Conservation (phyloP, 2,888 invertebrate species). For the Eurytoma californica region DNA sequence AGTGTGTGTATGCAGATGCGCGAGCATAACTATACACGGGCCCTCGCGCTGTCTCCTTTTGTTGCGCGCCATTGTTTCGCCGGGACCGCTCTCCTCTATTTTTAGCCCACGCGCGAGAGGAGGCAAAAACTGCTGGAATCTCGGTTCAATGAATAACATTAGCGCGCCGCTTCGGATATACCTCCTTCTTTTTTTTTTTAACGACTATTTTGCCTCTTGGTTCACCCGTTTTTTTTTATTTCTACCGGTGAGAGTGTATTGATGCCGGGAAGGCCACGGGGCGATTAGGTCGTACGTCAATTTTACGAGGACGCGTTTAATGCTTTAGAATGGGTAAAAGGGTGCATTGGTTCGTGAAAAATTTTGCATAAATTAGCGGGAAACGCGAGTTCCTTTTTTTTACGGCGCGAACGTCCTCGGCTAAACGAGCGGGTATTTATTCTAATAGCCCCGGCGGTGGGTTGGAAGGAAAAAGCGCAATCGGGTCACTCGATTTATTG, state of each 20-base stretch:
- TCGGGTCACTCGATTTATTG: background rate
- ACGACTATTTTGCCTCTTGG: too few species aligned
- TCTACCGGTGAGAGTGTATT: background rate
- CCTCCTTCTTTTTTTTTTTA: too few species aligned
- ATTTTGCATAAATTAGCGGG: background rate
- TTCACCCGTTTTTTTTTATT: background rate
- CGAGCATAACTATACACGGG: constrained; percentile 55
- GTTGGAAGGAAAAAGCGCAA: background rate
- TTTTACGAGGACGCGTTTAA: constrained; percentile 6
- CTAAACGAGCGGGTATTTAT: background rate
- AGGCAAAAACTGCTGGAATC: constrained; percentile 29
- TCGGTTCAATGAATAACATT: constrained; percentile 50
- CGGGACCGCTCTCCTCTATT: constrained; percentile 30
- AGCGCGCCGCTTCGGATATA: background rate
- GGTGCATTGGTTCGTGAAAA: background rate
- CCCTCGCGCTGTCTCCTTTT: constrained; percentile 44
- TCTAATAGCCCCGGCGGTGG: too few species aligned
- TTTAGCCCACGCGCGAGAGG: constrained; percentile 21
- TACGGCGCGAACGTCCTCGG: background rate
- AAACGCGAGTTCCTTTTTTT: background rate
- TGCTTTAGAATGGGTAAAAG: background rate
- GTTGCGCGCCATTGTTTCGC: constrained; percentile 44
- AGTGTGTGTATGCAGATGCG: constrained; percentile 68
- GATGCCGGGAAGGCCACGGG: constrained; percentile 2
- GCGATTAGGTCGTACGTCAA: constrained; percentile 45